Conservation (phyloP, 2,888 invertebrate species). For the Stenurella melanura region DNA sequence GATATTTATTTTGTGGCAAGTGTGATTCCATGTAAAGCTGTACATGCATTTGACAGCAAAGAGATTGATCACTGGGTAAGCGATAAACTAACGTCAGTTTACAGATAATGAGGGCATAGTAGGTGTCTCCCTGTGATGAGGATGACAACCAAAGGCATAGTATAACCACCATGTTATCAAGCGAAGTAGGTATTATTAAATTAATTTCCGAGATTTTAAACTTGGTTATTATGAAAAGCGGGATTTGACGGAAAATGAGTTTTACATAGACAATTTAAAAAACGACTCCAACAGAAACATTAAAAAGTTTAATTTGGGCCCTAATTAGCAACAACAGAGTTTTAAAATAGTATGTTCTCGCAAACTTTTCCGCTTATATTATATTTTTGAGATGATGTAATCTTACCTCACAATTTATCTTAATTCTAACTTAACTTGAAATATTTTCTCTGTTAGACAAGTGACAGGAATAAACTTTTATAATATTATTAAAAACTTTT, state of each 20-base stretch:
- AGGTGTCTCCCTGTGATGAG: constrained; percentile 43
- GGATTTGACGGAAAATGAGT: constrained; percentile 16
- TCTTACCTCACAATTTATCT: background rate
- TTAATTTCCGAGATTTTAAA: constrained; percentile 51
- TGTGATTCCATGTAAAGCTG: constrained; percentile 64
- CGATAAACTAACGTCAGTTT: constrained; percentile 65
- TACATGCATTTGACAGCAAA: constrained; percentile 64
- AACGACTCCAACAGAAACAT: constrained; percentile 18
- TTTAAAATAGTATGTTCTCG: constrained; percentile 26
- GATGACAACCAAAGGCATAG: constrained; percentile 51
- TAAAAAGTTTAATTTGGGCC: constrained; percentile 22
- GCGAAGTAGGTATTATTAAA: constrained; percentile 46
- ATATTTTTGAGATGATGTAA: background rate
- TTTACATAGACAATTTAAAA: constrained; percentile 27
- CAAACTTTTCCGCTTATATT: constrained; percentile 8
- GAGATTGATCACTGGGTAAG: constrained; percentile 65
- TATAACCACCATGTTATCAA: constrained; percentile 36
- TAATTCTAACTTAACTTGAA: background rate
- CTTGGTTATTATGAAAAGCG: constrained; percentile 42
- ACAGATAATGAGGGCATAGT: constrained; percentile 57
- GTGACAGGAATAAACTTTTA: background rate
- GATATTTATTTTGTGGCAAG: constrained; percentile 55
- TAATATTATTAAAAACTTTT: too few relatives aligned
- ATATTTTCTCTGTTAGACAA: background rate
- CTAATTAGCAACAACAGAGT: constrained; percentile 19